Percentiles rank a stretch among this genome's conserved stretches.
These are phyloP conservation scores for Oppia nitens DNA, from an alignment of 1,140 invertebrate genomes.

Conservation along the genomic window DNA sequence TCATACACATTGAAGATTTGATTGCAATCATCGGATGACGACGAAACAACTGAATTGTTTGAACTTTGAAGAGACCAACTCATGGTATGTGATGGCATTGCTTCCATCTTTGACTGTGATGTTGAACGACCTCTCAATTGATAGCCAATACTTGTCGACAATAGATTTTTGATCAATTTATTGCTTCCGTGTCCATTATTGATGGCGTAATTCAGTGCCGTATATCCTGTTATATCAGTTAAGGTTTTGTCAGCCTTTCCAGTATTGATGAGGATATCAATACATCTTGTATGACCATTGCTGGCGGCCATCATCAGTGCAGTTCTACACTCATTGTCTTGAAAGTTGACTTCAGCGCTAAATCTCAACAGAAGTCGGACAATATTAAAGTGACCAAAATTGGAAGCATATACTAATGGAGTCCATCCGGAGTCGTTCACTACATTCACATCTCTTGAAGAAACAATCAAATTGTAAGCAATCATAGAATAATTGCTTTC, in stretches of 20 bases:
- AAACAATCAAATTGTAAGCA: not conserved
- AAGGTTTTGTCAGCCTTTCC: conserved; percentile 7
- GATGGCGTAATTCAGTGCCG: conserved; percentile 7
- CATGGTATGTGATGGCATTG: not conserved
- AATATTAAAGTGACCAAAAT: conserved; percentile 14
- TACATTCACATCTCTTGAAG: not conserved
- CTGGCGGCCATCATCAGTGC: conserved; percentile 72
- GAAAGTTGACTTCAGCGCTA: not conserved
- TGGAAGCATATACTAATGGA: conserved; percentile 8
- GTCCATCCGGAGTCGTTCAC: not conserved
- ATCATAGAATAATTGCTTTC: not conserved
- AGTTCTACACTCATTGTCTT: conserved; percentile 41
- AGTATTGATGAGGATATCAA: not conserved
- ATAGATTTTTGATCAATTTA: conserved; percentile 6
- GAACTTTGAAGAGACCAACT: not conserved
- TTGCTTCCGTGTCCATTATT: conserved; percentile 11
- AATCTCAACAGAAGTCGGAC: conserved; percentile 3
- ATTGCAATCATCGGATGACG: not conserved
- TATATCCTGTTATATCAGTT: not conserved
- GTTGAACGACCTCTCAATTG: not conserved
- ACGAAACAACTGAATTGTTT: not conserved
- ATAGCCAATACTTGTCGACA: not conserved
- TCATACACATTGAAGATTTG: not conserved
- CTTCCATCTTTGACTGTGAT: not conserved
- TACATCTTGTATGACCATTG: conserved; percentile 49